A percentile compares a stretch with the other conserved stretches of the same genome.
Evolutionary conservation across 2,113 vertebrate genomes (phyloP).

Genomic region (Prolemur simus): DNA sequence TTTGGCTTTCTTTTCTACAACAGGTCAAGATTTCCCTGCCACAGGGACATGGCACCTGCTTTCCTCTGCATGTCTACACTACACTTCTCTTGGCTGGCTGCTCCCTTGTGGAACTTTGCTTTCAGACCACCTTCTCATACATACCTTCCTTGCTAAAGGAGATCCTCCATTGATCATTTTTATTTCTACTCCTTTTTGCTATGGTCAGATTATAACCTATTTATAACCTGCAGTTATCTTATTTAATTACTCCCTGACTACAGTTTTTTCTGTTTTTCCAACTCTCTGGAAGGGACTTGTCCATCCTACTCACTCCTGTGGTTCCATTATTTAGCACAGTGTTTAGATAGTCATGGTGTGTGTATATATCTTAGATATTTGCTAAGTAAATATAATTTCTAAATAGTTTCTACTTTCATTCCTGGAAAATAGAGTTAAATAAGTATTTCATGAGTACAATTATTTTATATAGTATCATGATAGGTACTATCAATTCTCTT

Average conservation of each 20-base stretch:
- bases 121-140: not conserved
- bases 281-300: not conserved
- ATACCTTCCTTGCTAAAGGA: not conserved
- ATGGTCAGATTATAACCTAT: not conserved
- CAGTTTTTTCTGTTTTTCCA: not conserved
- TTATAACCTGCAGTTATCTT: not conserved
- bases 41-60: fast-evolving
- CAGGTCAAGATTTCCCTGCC: not conserved
- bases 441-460: not conserved
- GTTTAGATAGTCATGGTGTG: not conserved
- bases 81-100: not conserved
- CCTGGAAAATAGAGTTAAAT: not conserved
- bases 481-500: not conserved
- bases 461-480: not conserved
- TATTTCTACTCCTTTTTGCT: not conserved
- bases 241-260: not conserved
- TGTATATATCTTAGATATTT: not conserved
- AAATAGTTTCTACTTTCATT: not conserved
- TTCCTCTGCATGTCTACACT: not conserved
- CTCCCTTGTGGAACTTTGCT: not conserved
- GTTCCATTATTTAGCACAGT: not conserved
- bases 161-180: not conserved
- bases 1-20: not conserved
- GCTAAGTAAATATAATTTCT: not conserved
- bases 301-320: not conserved